Conservation (phyloP, 2,888 invertebrate genomes). For the Heliconius hortense region DNA sequence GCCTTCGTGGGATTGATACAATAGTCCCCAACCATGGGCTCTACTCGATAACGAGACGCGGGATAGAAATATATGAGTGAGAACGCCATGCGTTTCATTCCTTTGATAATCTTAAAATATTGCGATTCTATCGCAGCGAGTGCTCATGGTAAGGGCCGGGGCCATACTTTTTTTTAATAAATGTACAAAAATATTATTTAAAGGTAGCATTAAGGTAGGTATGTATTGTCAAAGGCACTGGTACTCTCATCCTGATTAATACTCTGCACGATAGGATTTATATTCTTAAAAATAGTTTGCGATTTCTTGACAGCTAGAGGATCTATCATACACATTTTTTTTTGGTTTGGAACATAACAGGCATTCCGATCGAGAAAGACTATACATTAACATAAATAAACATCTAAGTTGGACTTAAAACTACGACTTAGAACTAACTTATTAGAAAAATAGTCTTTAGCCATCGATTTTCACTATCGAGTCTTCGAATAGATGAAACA, state of each 20-base stretch:
- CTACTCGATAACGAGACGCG: slow-evolving; percentile 41
- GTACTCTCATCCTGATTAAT: slow-evolving; percentile 67
- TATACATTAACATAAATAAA: slow-evolving; percentile 77
- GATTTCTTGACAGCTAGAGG: slow-evolving; percentile 64
- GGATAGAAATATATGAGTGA: slow-evolving; percentile 39
- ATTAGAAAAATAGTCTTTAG: slow-evolving; percentile 78
- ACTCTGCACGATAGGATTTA: slow-evolving; percentile 54
- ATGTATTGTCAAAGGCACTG: slow-evolving; percentile 81
- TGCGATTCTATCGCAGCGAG: slow-evolving; percentile 43
- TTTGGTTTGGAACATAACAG: slow-evolving; percentile 75
- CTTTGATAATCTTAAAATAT: slow-evolving; percentile 42
- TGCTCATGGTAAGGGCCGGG: slow-evolving; percentile 46
- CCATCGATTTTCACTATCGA: slow-evolving; percentile 76
- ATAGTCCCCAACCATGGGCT: slow-evolving; percentile 49
- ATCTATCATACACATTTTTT: slow-evolving; percentile 54
- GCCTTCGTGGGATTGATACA: slow-evolving; percentile 58
- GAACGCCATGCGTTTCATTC: slow-evolving; percentile 43
- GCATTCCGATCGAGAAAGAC: slow-evolving; percentile 73
- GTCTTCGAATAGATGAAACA: slow-evolving; percentile 82
- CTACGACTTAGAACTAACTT: slow-evolving; percentile 69
- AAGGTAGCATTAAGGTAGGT: slow-evolving; percentile 73
- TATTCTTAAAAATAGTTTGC: slow-evolving; percentile 58
- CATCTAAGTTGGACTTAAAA: slow-evolving; percentile 73
- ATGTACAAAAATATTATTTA: slow-evolving; percentile 78
- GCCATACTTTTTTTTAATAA: slow-evolving; percentile 57